These are phyloP conservation scores for Cartodere bifasciata DNA, from an alignment of 2,888 invertebrate species.

Conservation along the genomic window DNA sequence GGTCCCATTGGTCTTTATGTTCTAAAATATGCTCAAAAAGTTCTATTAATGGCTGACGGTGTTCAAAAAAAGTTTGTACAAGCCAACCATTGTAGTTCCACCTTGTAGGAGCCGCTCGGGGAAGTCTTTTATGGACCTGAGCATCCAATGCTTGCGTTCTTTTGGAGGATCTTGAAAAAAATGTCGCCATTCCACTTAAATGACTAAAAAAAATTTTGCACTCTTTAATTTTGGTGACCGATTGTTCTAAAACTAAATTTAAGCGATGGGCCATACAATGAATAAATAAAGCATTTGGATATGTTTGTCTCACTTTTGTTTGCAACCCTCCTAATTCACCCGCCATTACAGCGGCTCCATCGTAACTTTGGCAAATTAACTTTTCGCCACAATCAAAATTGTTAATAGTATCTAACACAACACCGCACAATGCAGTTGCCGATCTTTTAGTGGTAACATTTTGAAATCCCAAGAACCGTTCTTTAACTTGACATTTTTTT, in stretches of 20 bases:
- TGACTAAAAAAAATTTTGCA: slow-evolving; percentile 2
- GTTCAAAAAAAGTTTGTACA: slow-evolving; percentile 11
- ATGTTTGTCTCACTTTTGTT: neutral
- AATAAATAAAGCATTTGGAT: neutral
- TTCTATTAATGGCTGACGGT: slow-evolving; percentile 7
- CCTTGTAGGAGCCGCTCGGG: slow-evolving; percentile 13
- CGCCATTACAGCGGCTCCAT: slow-evolving; percentile 20
- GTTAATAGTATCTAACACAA: slow-evolving; percentile 14
- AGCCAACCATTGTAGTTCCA: slow-evolving; percentile 13
- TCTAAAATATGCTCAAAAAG: slow-evolving; percentile 10
- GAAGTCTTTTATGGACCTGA: slow-evolving; percentile 8
- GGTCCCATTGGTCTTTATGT: slow-evolving; percentile 7
- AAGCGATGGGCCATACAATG: slow-evolving; percentile 1
- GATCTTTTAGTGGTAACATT: slow-evolving; percentile 18
- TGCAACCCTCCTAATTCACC: slow-evolving; percentile 17
- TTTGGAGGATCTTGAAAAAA: slow-evolving; percentile 15
- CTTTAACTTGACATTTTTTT: slow-evolving; percentile 10
- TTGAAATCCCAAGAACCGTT: slow-evolving; percentile 21
- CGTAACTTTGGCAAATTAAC: slow-evolving; percentile 22
- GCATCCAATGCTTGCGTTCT: slow-evolving; percentile 9
- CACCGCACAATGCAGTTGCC: slow-evolving; percentile 15
- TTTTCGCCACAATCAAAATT: slow-evolving; percentile 18
- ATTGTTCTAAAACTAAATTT: slow-evolving; percentile 1
- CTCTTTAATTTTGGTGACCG: neutral
- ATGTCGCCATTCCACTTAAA: neutral